A percentile compares a stretch with the other conserved stretches of the same genome.
Conservation (phyloP, 2,797 vertebrate species). For the Poecilia wingei region DNA sequence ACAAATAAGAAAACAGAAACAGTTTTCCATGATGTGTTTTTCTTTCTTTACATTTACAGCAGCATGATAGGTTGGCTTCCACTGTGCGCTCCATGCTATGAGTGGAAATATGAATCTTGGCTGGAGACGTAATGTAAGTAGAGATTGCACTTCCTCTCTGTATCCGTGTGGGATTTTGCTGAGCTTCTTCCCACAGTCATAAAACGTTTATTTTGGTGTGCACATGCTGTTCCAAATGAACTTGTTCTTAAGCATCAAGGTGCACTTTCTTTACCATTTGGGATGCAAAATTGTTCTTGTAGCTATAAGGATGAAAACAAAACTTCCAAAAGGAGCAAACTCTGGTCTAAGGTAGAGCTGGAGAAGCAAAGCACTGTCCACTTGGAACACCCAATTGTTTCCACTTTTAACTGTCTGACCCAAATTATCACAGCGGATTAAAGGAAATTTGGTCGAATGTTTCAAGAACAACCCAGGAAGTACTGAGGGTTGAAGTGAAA, state of each 20-base stretch:
- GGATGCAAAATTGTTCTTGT: not conserved
- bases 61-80: not conserved
- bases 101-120: not conserved
- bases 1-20: not conserved
- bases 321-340: not conserved
- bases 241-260: not conserved
- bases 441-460: not conserved
- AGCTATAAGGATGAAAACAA: not conserved
- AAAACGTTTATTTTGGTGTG: not conserved
- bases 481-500: not conserved
- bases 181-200: slow-evolving; percentile 1
- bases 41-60: not conserved
- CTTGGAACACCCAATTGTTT: not conserved
- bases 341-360: not conserved
- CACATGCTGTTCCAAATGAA: not conserved
- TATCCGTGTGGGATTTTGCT: not conserved
- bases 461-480: not conserved
- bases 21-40: not conserved
- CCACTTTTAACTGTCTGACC: not conserved
- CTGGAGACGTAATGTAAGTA: not conserved
- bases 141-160: not conserved
- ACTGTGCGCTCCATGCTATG: not conserved
- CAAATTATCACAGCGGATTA: not conserved
- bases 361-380: not conserved
- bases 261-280: not conserved